Percentiles rank a stretch among this genome's conserved stretches.
Conservation (phyloP, 2,888 invertebrate genomes). For the Zaprionus obscuricornis region DNA sequence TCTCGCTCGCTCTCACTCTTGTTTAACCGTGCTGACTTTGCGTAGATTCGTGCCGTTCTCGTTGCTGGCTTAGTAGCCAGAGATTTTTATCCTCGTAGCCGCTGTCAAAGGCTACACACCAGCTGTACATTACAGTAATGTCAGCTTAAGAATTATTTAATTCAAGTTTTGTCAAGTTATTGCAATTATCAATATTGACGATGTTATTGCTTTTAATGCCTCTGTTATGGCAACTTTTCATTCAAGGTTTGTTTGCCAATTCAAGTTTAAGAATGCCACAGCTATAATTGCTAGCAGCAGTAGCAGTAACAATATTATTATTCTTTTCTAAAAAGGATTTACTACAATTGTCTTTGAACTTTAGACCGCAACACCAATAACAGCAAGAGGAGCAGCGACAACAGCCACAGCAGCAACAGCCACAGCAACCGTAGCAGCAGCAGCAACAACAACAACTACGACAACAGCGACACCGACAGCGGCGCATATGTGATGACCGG, state of each 20-base stretch:
- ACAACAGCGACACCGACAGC: background rate
- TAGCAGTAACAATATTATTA: conserved; percentile 19
- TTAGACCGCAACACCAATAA: conserved; percentile 13
- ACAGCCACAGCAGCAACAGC: conserved; percentile 6
- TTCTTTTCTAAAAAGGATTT: conserved; percentile 42
- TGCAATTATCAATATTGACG: conserved; percentile 4
- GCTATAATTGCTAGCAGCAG: conserved; percentile 8
- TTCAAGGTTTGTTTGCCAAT: conserved; percentile 24
- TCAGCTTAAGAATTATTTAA: conserved; percentile 8
- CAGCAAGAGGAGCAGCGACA: too few relatives aligned
- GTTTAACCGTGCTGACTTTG: conserved; percentile 65
- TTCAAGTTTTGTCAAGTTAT: background rate
- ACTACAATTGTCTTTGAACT: conserved; percentile 30
- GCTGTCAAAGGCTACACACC: conserved; percentile 40
- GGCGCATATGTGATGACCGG: conserved; percentile 45
- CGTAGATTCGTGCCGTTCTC: conserved; percentile 62
- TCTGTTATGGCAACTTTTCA: conserved; percentile 1
- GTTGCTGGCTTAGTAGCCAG: conserved; percentile 47
- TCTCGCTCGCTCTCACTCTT: too few relatives aligned
- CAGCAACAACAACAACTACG: background rate
- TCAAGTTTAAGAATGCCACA: conserved; percentile 20
- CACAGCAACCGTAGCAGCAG: background rate
- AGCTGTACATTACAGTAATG: conserved; percentile 57
- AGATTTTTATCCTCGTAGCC: conserved; percentile 51
- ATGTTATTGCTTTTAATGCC: background rate